Conservation (phyloP, 2,797 vertebrate species). For the Lagocephalus sceleratus region DNA sequence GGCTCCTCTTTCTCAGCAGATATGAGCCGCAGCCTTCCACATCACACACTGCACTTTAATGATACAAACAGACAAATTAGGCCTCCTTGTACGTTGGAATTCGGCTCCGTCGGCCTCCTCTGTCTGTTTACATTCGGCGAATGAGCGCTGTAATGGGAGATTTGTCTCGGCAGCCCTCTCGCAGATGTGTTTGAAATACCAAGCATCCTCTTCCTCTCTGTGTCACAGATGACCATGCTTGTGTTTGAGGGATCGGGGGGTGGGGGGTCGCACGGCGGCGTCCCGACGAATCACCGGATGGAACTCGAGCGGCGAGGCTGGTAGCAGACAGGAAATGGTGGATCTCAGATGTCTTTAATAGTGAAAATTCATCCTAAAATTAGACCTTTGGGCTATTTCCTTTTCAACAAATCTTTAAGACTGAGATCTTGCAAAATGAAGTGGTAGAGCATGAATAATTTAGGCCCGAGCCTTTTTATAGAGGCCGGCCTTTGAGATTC, state of each 20-base stretch:
- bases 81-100: slow-evolving; percentile 33
- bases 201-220: no score
- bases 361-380: slow-evolving; percentile 65
- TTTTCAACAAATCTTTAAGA: slow-evolving; percentile 70
- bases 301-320: no score
- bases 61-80: slow-evolving; percentile 56
- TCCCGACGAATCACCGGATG: no score
- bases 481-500: slow-evolving; percentile 73
- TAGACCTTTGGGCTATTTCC: slow-evolving; percentile 73
- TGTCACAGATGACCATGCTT: no score
- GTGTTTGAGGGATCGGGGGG: no score
- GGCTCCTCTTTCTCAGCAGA: slow-evolving; percentile 17
- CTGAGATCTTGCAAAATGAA: slow-evolving; percentile 71
- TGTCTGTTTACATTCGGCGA: slow-evolving; percentile 48
- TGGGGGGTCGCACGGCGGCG: no score
- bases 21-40: slow-evolving; percentile 28
- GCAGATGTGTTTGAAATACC: no score
- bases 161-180: no score
- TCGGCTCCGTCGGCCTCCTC: slow-evolving; percentile 26
- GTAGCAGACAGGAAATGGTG: slow-evolving; percentile 1
- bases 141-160: slow-evolving; percentile 26
- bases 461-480: slow-evolving; percentile 77
- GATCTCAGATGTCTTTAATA: slow-evolving; percentile 56
- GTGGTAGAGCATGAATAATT: slow-evolving; percentile 76
- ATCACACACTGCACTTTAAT: slow-evolving; percentile 46